Percentiles rank a stretch among this genome's conserved stretches.
Conservation (phyloP, 2,797 vertebrate species). For the Eulemur albifrons region DNA sequence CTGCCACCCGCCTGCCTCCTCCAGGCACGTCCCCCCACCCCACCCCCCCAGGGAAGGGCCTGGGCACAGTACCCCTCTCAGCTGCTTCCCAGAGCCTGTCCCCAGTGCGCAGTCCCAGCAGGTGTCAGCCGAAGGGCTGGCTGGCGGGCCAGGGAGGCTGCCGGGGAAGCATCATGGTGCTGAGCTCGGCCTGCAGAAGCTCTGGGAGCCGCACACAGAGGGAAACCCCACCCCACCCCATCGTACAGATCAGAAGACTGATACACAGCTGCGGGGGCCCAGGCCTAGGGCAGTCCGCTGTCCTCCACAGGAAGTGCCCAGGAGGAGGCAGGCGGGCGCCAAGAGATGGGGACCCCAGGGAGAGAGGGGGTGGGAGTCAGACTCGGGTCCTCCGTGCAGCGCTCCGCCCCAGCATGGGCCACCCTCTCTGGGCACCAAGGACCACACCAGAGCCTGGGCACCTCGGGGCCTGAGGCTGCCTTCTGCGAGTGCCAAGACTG, state of each 20-base stretch:
- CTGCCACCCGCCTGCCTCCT: neutral
- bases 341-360: neutral
- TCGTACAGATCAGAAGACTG: neutral
- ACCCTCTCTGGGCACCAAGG: neutral
- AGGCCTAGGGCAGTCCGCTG: neutral
- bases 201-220: no score
- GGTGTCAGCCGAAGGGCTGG: accelerated
- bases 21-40: accelerated
- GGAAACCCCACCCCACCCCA: neutral
- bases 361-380: neutral
- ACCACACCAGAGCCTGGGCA: neutral
- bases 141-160: neutral
- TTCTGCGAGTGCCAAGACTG: neutral
- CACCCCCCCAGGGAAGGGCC: neutral
- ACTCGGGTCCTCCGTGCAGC: neutral
- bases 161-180: accelerated
- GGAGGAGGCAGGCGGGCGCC: neutral
- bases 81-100: neutral
- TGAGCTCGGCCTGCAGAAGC: neutral
- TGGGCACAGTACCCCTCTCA: neutral
- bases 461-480: neutral
- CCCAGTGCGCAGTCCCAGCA: accelerated
- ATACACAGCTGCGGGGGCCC: neutral
- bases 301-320: neutral
- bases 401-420: neutral